Evolutionary conservation across 2,888 invertebrate species (phyloP).

Genomic region (Trichogramma dendrolimi): DNA sequence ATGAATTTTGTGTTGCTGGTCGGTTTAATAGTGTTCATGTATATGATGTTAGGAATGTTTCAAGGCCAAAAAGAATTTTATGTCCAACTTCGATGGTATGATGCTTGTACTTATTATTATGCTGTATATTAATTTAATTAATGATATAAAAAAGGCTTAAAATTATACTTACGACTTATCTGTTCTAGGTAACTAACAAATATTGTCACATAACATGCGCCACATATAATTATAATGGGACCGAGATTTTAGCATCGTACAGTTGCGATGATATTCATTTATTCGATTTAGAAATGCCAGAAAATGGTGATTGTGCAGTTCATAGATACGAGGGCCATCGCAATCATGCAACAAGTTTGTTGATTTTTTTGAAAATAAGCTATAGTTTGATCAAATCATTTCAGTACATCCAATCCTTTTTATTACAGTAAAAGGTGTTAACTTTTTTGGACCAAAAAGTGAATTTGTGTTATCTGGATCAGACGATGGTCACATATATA

Average conservation of each 20-base stretch:
- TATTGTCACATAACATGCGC: constrained; percentile 78
- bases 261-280: constrained; percentile 90
- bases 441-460: constrained; percentile 87
- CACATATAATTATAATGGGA: constrained; percentile 85
- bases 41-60: constrained; percentile 66
- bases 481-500: constrained; percentile 82
- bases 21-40: constrained; percentile 73
- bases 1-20: constrained; percentile 81
- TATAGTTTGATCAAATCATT: neutral
- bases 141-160: neutral
- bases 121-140: neutral
- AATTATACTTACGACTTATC: neutral
- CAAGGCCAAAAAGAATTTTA: constrained; percentile 58
- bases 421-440: constrained; percentile 77
- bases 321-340: constrained; percentile 64
- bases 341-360: constrained; percentile 42
- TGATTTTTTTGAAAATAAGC: neutral
- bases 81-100: constrained; percentile 60
- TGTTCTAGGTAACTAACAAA: constrained; percentile 39
- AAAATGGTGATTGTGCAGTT: constrained; percentile 47
- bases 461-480: constrained; percentile 91
- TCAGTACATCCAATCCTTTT: constrained; percentile 1
- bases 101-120: constrained; percentile 1
- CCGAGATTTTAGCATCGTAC: constrained; percentile 88
- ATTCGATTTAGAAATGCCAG: constrained; percentile 65